Percentiles rank a stretch among this genome's conserved stretches.
phyloP scores from a whole-genome alignment of 2,888 invertebrate species.

The Drosophila koepferae region DNA sequence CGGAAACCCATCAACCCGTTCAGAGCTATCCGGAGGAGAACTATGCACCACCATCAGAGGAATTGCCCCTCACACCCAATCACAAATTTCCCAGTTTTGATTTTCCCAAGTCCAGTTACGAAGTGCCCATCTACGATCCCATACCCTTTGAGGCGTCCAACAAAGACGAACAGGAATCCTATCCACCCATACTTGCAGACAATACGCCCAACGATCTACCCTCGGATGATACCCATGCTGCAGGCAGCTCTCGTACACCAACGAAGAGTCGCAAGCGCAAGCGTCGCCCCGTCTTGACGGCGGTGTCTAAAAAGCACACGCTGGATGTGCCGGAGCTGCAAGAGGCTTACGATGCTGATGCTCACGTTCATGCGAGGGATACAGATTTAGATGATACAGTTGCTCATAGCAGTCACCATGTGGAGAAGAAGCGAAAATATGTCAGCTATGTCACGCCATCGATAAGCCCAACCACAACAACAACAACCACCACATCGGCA shows the following conservation, averaged over 20 bases:
- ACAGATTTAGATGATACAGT: slow-evolving; percentile 67
- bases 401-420: slow-evolving; percentile 69
- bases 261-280: slow-evolving; percentile 62
- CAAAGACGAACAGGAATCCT: slow-evolving; percentile 75
- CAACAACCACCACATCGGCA: slow-evolving; percentile 40
- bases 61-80: slow-evolving; percentile 81
- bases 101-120: slow-evolving; percentile 84
- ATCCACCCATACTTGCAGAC: slow-evolving; percentile 72
- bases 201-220: slow-evolving; percentile 38
- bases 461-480: background rate
- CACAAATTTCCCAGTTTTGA: slow-evolving; percentile 82
- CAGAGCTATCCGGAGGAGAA: slow-evolving; percentile 56
- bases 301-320: slow-evolving; percentile 75
- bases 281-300: slow-evolving; percentile 45
- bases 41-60: slow-evolving; percentile 75
- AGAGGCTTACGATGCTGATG: slow-evolving; percentile 80
- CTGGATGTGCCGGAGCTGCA: slow-evolving; percentile 82
- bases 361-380: slow-evolving; percentile 36
- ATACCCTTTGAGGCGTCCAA: slow-evolving; percentile 81
- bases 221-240: slow-evolving; percentile 63
- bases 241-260: slow-evolving; percentile 47
- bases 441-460: slow-evolving; percentile 32
- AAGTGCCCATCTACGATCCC: slow-evolving; percentile 84
- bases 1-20: slow-evolving; percentile 44
- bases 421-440: slow-evolving; percentile 60